Percentiles rank a stretch among this genome's conserved stretches.
Evolutionary conservation across 2,888 invertebrate genomes (phyloP).

Genomic region (Candidula unifasciata): DNA sequence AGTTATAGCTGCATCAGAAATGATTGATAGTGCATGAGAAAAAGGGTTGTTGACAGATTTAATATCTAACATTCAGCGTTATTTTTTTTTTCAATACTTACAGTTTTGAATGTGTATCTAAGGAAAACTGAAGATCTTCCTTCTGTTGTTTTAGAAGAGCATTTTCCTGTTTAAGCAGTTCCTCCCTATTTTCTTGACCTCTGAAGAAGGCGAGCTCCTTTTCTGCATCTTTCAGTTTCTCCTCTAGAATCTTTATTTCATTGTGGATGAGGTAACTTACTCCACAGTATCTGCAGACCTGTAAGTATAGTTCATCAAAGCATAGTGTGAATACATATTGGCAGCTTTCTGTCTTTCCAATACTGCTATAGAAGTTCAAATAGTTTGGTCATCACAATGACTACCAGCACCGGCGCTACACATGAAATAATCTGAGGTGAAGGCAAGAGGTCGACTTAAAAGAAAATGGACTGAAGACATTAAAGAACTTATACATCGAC

Average conservation of each 20-base stretch:
- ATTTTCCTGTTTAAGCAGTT: slow-evolving; percentile 62
- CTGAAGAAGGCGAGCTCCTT: slow-evolving; percentile 66
- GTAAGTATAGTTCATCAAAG: neutral
- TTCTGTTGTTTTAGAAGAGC: slow-evolving; percentile 55
- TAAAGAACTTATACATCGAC: too few relatives aligned
- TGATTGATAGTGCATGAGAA: too few relatives aligned
- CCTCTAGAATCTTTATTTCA: slow-evolving; percentile 77
- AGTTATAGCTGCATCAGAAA: too few relatives aligned
- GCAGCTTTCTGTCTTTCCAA: too few relatives aligned
- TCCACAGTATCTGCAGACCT: slow-evolving; percentile 76
- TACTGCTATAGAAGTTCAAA: too few relatives aligned
- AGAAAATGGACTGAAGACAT: too few relatives aligned
- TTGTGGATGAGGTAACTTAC: slow-evolving; percentile 78
- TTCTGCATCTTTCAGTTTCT: slow-evolving; percentile 69
- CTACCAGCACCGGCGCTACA: too few relatives aligned
- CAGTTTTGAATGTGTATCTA: slow-evolving; percentile 40
- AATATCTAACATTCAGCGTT: neutral
- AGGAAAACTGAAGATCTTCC: slow-evolving; percentile 25
- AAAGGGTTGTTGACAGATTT: too few relatives aligned
- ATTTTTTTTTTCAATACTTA: slow-evolving; percentile 4
- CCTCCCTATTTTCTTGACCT: slow-evolving; percentile 68
- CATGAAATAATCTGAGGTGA: too few relatives aligned
- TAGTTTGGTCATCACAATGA: too few relatives aligned
- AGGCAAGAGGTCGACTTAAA: too few relatives aligned
- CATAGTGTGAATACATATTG: neutral